Base-by-base conservation (phyloP, 2,797 vertebrate species). In the Garrulus glandarius region DNA sequence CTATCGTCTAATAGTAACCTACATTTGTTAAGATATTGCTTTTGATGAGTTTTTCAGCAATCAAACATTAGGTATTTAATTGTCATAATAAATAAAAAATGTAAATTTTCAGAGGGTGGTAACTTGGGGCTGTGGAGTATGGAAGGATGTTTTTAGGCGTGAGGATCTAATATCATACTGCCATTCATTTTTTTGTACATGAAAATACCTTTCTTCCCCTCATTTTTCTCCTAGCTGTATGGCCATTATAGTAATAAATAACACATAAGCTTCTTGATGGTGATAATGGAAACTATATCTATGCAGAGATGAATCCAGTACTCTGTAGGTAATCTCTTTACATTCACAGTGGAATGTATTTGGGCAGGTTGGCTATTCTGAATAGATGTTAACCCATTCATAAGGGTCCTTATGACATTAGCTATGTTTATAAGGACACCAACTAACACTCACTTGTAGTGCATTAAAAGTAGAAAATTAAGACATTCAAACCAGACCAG, bases 131-230 rank as follows among this genome's bases (percentile, higher is more conserved):
- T 87, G n/a, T 46, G 8, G 18, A 52, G 55, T 86, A 39, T 44
- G 39, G 17, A 50, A 41, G 11, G 5, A 16, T 9, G 37, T 72
- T 70, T 36, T 37, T 30, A 37, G 13, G 7, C 30, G 2, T 30
- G 15, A 70, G 10, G 8, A 14, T 29, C 22, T 74, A 14, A 44
- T 39, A 68, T 43, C 4, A 29, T 24, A 34, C 16, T 61, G 13
- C 4, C 1, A 8, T 43, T 61, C 3, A 5, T 10, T 55, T 69
- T 72, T 50, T 70, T 41, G 8, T 32, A 55, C 4, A 24, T 13
- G 23, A 39, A 84, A 87, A 34, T 49, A 29, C 2, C 2, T 14
- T 23, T 30, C 15, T 1, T 0, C 0, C 1, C 3, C 1, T 5
- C 5, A 6, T 23, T 55, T 21, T 7, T 5, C 2, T 6, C 21